Evolutionary conservation across 2,113 vertebrate species (phyloP).

Genomic region (Hassar affinis): DNA sequence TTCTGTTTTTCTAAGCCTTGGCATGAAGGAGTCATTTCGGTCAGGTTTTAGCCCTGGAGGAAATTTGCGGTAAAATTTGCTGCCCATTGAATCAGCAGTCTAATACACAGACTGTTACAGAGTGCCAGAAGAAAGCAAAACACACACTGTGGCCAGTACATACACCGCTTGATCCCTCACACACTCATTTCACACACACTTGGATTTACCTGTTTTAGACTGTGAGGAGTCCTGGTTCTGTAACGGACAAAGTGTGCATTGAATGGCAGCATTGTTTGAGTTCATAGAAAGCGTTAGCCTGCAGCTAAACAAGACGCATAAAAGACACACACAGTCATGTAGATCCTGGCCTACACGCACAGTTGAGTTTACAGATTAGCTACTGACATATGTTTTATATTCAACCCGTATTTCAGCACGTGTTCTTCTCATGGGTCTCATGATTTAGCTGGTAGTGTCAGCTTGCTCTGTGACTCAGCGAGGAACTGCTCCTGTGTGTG

Average conservation of each 20-base stretch:
- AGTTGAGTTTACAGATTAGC: neutral
- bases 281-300: neutral
- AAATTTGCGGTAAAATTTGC: constrained; percentile 15
- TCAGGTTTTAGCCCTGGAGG: constrained; percentile 9
- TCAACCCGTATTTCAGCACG: neutral
- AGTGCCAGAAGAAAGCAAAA: constrained; percentile 27
- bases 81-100: neutral
- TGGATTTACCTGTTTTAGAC: neutral
- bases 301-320: neutral
- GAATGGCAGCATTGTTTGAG: constrained; percentile 11
- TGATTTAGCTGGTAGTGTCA: constrained; percentile 3
- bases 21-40: constrained; percentile 26
- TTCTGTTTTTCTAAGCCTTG: neutral
- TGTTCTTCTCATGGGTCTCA: neutral
- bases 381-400: neutral
- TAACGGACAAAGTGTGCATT: neutral
- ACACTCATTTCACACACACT: neutral
- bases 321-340: neutral
- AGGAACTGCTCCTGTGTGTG: neutral
- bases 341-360: constrained; percentile 53
- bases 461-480: constrained; percentile 21
- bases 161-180: constrained; percentile 2
- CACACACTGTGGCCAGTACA: constrained; percentile 15
- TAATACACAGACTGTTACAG: constrained; percentile 2
- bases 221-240: neutral